These are phyloP conservation scores for Teleogryllus oceanicus DNA, from an alignment of 2,888 invertebrate species.

Conservation along the genomic window DNA sequence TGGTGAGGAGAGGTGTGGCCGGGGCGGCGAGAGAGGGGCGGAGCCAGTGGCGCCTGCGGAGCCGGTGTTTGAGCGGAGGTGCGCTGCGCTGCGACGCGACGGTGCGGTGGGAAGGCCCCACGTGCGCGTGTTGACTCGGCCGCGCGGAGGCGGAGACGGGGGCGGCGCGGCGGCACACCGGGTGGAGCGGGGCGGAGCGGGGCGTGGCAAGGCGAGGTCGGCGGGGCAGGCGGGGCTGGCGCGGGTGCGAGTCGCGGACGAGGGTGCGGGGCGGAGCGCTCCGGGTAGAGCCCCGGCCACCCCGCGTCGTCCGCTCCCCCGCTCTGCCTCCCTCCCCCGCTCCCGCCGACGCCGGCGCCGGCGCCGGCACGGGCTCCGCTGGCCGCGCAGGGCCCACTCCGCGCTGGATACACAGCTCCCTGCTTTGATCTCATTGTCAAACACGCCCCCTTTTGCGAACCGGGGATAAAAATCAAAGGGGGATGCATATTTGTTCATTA, in stretches of 20 bases:
- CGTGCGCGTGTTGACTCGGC: conserved; percentile 9
- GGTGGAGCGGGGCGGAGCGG: too few relatives aligned
- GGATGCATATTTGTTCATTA: conserved; percentile 18
- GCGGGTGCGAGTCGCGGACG: too few relatives aligned
- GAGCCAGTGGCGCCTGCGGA: background rate
- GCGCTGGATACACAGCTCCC: conserved; percentile 18
- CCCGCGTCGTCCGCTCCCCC: background rate
- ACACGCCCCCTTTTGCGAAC: background rate
- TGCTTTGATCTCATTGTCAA: conserved; percentile 18
- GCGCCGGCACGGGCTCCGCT: background rate
- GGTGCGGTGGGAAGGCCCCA: background rate
- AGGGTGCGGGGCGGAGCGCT: too few relatives aligned
- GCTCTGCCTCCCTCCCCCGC: background rate
- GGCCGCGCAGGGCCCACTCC: conserved; percentile 18
- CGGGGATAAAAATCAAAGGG: conserved; percentile 9
- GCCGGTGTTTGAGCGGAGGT: background rate
- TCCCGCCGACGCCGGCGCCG: background rate
- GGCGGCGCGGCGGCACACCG: too few relatives aligned
- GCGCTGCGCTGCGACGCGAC: background rate
- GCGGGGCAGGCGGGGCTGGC: too few relatives aligned
- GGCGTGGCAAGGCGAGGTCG: too few relatives aligned
- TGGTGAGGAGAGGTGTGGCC: too few relatives aligned
- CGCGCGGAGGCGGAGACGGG: background rate
- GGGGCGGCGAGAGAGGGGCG: background rate
- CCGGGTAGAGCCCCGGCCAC: background rate